These are phyloP conservation scores for Rhinogobius similis DNA, from an alignment of 2,113 vertebrate species.

Conservation along the genomic window DNA sequence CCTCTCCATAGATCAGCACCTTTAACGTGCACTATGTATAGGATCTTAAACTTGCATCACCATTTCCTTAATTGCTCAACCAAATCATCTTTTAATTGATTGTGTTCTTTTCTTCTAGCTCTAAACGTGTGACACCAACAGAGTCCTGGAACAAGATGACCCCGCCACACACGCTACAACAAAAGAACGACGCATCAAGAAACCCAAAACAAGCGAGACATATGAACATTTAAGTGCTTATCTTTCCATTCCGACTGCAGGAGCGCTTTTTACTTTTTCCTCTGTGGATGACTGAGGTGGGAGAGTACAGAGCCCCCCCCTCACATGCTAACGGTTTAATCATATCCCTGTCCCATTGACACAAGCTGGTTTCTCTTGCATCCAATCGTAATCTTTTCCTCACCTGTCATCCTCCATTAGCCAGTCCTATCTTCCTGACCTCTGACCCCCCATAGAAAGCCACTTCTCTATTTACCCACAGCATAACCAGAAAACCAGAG, in stretches of 20 bases:
- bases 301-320: slow-evolving; percentile 36
- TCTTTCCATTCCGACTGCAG: slow-evolving; percentile 70
- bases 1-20: not conserved
- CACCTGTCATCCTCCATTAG: slow-evolving; percentile 19
- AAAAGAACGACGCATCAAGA: slow-evolving; percentile 65
- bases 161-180: slow-evolving; percentile 52
- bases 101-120: slow-evolving; percentile 36
- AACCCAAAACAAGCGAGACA: slow-evolving; percentile 64
- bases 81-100: not conserved
- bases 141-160: slow-evolving; percentile 66
- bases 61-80: not conserved
- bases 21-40: not conserved
- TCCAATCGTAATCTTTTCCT: slow-evolving; percentile 10
- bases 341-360: slow-evolving; percentile 19
- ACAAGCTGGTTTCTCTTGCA: not conserved
- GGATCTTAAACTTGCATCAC: not conserved
- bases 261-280: slow-evolving; percentile 53
- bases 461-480: slow-evolving; percentile 69
- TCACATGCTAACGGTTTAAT: slow-evolving; percentile 7
- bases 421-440: slow-evolving; percentile 11
- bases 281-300: slow-evolving; percentile 40
- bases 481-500: slow-evolving; percentile 50
- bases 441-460: slow-evolving; percentile 43
- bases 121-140: slow-evolving; percentile 41
- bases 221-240: slow-evolving; percentile 70